Percentiles rank a stretch among this genome's conserved stretches.
Evolutionary conservation across 2,888 invertebrate species (phyloP).

Genomic region (Spisula subtruncata): DNA sequence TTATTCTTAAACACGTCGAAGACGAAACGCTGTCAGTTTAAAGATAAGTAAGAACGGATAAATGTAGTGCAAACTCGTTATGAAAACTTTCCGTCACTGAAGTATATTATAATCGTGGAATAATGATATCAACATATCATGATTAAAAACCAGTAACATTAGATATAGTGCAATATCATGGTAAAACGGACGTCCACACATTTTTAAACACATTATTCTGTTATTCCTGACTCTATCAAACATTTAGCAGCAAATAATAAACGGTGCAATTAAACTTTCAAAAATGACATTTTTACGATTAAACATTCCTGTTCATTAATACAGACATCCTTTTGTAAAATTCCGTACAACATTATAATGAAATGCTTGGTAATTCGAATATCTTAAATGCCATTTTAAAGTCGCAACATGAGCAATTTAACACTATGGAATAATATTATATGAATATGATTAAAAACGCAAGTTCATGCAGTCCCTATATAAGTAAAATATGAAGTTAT

Average conservation of each 20-base stretch:
- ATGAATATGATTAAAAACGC: neutral
- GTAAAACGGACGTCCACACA: neutral
- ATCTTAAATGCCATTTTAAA: neutral
- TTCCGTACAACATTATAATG: neutral
- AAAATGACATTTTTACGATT: constrained; percentile 37
- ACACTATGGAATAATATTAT: neutral
- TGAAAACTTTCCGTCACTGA: no score
- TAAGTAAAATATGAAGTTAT: neutral
- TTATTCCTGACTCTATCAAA: neutral
- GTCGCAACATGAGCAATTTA: neutral
- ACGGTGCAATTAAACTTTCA: constrained; percentile 33
- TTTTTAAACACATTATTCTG: neutral
- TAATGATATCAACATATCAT: no score
- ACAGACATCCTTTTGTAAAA: constrained; percentile 9
- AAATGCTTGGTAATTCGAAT: neutral
- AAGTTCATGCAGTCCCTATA: neutral
- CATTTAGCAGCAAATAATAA: neutral
- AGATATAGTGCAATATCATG: no score
- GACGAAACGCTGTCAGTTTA: no score
- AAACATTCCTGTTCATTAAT: constrained; percentile 3
- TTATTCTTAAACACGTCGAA: no score
- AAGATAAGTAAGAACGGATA: no score
- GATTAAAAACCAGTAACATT: no score
- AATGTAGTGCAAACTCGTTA: no score
- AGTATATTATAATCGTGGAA: no score